phyloP scores from a whole-genome alignment of 2,888 invertebrate species.

The Oscheius sp. region DNA sequence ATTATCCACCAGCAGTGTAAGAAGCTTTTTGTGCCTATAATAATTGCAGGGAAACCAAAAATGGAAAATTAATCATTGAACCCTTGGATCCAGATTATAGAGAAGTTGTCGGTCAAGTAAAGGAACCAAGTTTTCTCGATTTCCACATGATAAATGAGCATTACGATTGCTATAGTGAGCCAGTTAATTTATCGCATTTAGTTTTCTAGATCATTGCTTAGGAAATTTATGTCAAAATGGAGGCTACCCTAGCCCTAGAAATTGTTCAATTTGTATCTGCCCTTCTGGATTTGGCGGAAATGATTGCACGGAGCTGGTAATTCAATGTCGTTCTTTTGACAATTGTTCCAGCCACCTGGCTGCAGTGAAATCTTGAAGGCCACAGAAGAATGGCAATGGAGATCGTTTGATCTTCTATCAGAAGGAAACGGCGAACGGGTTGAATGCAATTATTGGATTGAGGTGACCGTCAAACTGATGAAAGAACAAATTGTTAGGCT shows the following conservation, averaged over 20 bases:
- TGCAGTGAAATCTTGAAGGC: not conserved
- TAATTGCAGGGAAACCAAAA: too few relatives aligned
- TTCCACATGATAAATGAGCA: not conserved
- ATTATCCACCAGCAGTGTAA: not conserved
- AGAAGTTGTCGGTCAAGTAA: not conserved
- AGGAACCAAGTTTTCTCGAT: not conserved
- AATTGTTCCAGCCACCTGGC: not conserved
- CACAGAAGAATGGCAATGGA: not conserved
- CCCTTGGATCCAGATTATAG: not conserved
- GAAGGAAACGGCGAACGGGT: too few relatives aligned
- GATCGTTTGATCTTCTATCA: not conserved
- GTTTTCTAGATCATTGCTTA: not conserved
- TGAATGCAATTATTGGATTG: not conserved
- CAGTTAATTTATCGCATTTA: not conserved
- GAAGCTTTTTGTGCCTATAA: too few relatives aligned
- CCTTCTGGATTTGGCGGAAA: not conserved
- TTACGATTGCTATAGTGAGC: not conserved
- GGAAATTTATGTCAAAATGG: not conserved
- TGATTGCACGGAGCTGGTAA: not conserved
- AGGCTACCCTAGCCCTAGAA: not conserved
- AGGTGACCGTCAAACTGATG: too few relatives aligned
- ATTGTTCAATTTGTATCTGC: not conserved
- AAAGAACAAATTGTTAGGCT: too few relatives aligned
- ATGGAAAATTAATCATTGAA: too few relatives aligned
- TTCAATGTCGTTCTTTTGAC: not conserved